Evolutionary conservation across 2,113 vertebrate genomes (phyloP).

Genomic region (Tupaia tana): DNA sequence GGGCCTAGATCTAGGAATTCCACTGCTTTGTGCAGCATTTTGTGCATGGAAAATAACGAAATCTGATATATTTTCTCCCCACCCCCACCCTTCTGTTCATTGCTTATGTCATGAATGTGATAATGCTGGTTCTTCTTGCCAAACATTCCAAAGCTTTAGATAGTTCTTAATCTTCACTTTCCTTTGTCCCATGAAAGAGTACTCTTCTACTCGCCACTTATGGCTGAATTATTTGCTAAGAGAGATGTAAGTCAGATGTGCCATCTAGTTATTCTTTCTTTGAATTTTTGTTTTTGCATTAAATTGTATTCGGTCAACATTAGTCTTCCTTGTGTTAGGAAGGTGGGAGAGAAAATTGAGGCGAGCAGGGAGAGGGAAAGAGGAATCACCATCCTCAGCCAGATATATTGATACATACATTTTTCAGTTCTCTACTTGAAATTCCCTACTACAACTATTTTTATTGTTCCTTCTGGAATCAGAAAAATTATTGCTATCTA

Average conservation of each 20-base stretch:
- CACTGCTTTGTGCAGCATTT: background rate
- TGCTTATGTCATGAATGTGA: background rate
- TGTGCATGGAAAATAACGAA: background rate
- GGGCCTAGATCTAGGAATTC: background rate
- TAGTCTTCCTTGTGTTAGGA: background rate
- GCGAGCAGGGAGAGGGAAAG: background rate
- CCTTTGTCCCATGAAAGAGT: background rate
- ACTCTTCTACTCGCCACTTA: background rate
- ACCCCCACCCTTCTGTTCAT: background rate
- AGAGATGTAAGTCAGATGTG: conserved; percentile 12
- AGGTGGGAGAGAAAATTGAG: background rate
- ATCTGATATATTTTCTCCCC: background rate
- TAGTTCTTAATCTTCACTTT: background rate
- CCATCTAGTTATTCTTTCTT: background rate
- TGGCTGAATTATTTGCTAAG: conserved; percentile 1
- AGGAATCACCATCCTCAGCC: background rate
- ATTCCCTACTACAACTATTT: background rate
- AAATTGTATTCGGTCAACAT: background rate
- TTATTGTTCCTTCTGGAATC: conserved; percentile 11
- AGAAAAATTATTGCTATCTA: background rate
- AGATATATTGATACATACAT: background rate
- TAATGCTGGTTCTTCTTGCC: background rate
- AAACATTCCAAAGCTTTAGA: background rate
- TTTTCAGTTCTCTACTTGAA: background rate
- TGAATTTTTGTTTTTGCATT: background rate